Evolutionary conservation across 1,140 invertebrate genomes (phyloP).

Genomic region (Drosophila lacertosa): DNA sequence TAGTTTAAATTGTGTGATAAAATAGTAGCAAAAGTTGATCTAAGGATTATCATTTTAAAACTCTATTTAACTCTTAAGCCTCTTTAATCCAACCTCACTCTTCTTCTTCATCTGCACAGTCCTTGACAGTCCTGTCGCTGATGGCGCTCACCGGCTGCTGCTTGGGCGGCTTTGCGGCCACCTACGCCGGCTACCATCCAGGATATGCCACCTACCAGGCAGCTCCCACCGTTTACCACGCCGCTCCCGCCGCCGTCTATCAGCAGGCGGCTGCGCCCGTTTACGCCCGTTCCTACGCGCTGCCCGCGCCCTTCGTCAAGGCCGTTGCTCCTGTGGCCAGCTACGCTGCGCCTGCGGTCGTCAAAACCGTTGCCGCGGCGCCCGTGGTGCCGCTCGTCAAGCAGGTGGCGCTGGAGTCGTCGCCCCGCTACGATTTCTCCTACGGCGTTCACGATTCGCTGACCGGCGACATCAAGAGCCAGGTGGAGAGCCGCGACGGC

Average conservation of each 20-base stretch:
- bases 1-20: too few relatives aligned
- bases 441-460: constrained; percentile 85
- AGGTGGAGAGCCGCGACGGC: constrained; percentile 86
- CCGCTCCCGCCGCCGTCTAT: constrained; percentile 61
- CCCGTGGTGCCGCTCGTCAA: constrained; percentile 56
- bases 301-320: constrained; percentile 51
- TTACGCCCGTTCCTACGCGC: constrained; percentile 57
- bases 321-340: constrained; percentile 44
- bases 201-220: constrained; percentile 62
- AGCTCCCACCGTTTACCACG: constrained; percentile 60
- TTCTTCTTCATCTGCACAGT: constrained; percentile 21
- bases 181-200: constrained; percentile 69
- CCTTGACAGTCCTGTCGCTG: constrained; percentile 53
- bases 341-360: constrained; percentile 41
- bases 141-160: constrained; percentile 58
- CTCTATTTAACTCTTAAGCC: neutral
- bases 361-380: constrained; percentile 34
- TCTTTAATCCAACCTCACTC: neutral
- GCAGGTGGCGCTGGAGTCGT: constrained; percentile 65
- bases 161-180: constrained; percentile 70
- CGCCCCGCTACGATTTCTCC: constrained; percentile 85
- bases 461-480: constrained; percentile 86
- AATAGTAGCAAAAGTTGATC: too few relatives aligned
- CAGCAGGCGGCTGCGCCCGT: constrained; percentile 50
- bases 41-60: too few relatives aligned